A percentile compares a stretch with the other conserved stretches of the same genome.
phyloP scores from a whole-genome alignment of 2,797 vertebrate genomes.

The Danio aesculapii region DNA sequence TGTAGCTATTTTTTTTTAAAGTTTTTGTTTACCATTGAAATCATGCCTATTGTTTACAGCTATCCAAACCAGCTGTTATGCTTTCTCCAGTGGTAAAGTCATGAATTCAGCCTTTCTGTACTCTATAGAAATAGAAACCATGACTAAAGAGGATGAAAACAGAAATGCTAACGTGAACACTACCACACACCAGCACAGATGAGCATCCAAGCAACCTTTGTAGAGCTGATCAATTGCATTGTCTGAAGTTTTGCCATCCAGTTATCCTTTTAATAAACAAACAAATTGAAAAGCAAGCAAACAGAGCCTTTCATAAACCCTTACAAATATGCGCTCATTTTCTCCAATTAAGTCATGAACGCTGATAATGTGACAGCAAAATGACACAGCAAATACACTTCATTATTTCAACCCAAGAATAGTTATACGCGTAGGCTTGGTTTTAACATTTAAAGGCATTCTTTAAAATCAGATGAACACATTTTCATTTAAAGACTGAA shows the following conservation, averaged over 20 bases:
- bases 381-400: conserved; percentile 5
- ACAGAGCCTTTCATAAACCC: neutral
- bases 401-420: neutral
- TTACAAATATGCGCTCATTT: conserved; percentile 2
- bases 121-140: conserved; percentile 15
- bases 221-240: neutral
- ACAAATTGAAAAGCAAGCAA: conserved; percentile 13
- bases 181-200: conserved; percentile 9
- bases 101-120: neutral
- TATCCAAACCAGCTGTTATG: neutral
- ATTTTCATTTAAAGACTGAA: neutral
- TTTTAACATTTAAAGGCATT: neutral
- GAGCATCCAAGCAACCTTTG: neutral
- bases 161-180: neutral
- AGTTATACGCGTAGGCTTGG: neutral
- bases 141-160: conserved; percentile 24
- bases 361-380: neutral
- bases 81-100: neutral
- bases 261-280: neutral
- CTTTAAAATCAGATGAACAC: neutral
- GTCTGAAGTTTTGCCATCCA: neutral
- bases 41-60: neutral
- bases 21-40: neutral
- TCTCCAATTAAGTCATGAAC: conserved; percentile 1
- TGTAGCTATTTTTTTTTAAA: no score